Percentiles rank a stretch among this genome's conserved stretches.
Conservation (phyloP, 2,888 invertebrate species). For the Mythimna pallens region DNA sequence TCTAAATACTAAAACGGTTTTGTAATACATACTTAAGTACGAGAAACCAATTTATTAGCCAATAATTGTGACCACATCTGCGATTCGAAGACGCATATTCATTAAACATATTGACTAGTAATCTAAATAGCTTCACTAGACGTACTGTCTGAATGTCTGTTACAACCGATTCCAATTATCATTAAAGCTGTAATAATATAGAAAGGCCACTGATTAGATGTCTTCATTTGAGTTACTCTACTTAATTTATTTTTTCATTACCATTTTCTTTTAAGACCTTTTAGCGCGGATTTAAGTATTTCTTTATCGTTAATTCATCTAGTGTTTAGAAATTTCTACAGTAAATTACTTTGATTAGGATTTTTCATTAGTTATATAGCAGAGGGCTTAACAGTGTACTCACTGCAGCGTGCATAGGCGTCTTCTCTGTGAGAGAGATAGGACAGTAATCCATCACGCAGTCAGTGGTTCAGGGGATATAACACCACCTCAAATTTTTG, state of each 20-base stretch:
- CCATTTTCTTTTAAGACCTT: background rate
- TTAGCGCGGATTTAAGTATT: background rate
- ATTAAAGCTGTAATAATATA: constrained; percentile 10
- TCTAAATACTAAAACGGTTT: constrained; percentile 8
- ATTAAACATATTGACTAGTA: constrained; percentile 34
- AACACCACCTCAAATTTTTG: no score
- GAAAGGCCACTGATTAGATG: background rate
- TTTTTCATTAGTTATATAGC: no score
- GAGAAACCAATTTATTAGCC: constrained; percentile 33
- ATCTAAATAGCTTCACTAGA: constrained; percentile 34
- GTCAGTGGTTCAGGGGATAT: no score
- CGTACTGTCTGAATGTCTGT: constrained; percentile 15
- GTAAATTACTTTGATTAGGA: no score
- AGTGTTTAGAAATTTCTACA: no score
- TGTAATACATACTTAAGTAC: constrained; percentile 9
- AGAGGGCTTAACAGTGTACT: no score
- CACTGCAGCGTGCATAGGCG: no score
- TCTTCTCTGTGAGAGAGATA: no score
- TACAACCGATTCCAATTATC: constrained; percentile 19
- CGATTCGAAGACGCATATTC: constrained; percentile 14
- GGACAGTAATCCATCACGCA: no score
- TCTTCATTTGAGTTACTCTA: background rate
- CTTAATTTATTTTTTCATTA: background rate
- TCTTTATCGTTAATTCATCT: background rate
- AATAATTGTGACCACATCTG: constrained; percentile 43